A percentile compares a stretch with the other conserved stretches of the same genome.
phyloP scores from a whole-genome alignment of 2,888 invertebrate genomes.

The Dynastes maya region DNA sequence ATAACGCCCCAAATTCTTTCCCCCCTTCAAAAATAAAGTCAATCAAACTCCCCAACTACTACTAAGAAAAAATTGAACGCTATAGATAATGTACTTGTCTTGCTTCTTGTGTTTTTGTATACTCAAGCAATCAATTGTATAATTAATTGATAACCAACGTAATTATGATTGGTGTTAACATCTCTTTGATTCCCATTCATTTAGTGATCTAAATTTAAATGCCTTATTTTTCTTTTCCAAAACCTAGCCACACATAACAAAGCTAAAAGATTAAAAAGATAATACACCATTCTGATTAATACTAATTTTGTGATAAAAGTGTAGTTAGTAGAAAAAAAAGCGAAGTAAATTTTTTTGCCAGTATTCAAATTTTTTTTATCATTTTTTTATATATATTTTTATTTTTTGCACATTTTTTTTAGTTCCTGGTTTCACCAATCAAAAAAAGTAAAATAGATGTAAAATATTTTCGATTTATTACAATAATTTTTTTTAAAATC shows the following conservation, averaged over 20 bases:
- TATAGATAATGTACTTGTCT: conserved; percentile 26
- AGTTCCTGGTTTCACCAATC: conserved; percentile 64
- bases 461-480: conserved; percentile 45
- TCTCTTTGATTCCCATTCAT: conserved; percentile 54
- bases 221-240: conserved; percentile 57
- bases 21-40: neutral
- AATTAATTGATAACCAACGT: conserved; percentile 21
- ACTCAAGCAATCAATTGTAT: conserved; percentile 41
- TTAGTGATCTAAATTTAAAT: conserved; percentile 55
- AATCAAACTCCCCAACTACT: conserved; percentile 49
- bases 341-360: conserved; percentile 55
- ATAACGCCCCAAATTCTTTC: conserved; percentile 7
- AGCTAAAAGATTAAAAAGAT: neutral
- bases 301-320: conserved; percentile 63
- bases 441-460: conserved; percentile 55
- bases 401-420: conserved; percentile 10
- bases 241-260: neutral
- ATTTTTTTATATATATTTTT: conserved; percentile 52
- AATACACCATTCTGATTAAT: conserved; percentile 47
- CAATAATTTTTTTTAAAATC: conserved; percentile 33
- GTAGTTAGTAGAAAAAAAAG: conserved; percentile 58
- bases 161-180: conserved; percentile 63
- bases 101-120: conserved; percentile 49
- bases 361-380: conserved; percentile 58
- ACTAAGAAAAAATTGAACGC: neutral